These are phyloP conservation scores for Haemorhous mexicanus DNA, from an alignment of 2,113 vertebrate species.

Conservation along the genomic window DNA sequence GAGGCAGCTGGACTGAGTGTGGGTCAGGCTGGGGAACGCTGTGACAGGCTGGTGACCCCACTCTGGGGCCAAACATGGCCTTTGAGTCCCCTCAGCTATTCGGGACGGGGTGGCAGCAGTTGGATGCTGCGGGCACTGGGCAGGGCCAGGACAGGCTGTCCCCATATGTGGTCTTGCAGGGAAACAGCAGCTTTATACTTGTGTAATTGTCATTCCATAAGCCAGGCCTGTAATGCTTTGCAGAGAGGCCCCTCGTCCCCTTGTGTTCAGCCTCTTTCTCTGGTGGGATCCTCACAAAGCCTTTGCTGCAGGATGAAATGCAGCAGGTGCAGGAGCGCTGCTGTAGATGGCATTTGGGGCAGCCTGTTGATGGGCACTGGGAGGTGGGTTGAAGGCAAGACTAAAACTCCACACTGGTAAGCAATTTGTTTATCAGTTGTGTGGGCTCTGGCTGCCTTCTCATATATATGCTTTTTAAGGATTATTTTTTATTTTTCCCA, in stretches of 20 bases:
- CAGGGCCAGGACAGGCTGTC: conserved; percentile 4
- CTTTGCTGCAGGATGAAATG: neutral
- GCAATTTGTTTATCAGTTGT: neutral
- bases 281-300: neutral
- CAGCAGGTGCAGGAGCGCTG: conserved; percentile 11
- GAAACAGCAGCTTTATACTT: neutral
- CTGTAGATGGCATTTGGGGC: neutral
- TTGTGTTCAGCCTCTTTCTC: neutral
- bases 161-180: neutral
- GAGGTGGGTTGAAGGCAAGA: neutral
- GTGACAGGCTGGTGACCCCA: neutral
- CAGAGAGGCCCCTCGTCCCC: neutral
- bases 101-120: neutral
- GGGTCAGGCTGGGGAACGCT: rapidly evolving
- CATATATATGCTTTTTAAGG: neutral
- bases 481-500: neutral
- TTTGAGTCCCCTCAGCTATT: neutral
- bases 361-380: neutral
- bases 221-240: neutral
- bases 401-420: neutral
- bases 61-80: neutral
- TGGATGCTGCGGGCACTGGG: neutral
- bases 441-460: neutral
- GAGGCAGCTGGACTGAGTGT: neutral
- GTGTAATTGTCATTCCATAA: neutral